These are phyloP conservation scores for Spialia ferax DNA, from an alignment of 2,888 invertebrate genomes.

Conservation along the genomic window DNA sequence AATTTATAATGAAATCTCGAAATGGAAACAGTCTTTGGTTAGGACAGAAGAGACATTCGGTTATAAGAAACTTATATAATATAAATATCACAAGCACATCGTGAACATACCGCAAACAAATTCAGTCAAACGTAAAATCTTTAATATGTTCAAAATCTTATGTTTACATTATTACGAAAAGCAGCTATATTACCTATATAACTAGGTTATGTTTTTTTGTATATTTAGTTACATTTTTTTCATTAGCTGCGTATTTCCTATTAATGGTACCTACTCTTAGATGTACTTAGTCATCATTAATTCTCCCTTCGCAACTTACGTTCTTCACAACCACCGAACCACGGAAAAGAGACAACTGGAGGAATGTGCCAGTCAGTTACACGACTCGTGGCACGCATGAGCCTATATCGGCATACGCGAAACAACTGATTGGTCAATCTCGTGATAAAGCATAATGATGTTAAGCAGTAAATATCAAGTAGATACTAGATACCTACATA, in stretches of 20 bases:
- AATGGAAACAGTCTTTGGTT: constrained; percentile 83
- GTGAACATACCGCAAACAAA: constrained; percentile 51
- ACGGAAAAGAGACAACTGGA: background rate
- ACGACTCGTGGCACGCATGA: too few relatives aligned
- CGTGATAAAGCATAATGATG: too few relatives aligned
- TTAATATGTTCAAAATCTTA: constrained; percentile 34
- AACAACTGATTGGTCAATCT: too few relatives aligned
- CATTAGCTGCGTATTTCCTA: constrained; percentile 15
- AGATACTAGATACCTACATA: too few relatives aligned
- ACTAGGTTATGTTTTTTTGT: constrained; percentile 24
- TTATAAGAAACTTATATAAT: constrained; percentile 67
- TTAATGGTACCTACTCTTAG: constrained; percentile 4
- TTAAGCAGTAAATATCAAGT: too few relatives aligned
- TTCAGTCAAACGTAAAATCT: constrained; percentile 55
- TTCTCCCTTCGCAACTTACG: background rate
- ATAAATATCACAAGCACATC: constrained; percentile 80
- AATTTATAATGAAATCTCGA: constrained; percentile 63
- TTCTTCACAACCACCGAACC: constrained; percentile 23
- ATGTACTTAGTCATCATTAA: constrained; percentile 7
- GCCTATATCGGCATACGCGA: too few relatives aligned
- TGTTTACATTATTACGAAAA: constrained; percentile 24
- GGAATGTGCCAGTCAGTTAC: too few relatives aligned
- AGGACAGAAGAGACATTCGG: constrained; percentile 75
- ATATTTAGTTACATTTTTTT: constrained; percentile 20
- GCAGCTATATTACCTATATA: constrained; percentile 24